Percentiles rank a stretch among this genome's conserved stretches.
Conservation (phyloP, 2,797 vertebrate species). For the Artibeus jamaicensis region DNA sequence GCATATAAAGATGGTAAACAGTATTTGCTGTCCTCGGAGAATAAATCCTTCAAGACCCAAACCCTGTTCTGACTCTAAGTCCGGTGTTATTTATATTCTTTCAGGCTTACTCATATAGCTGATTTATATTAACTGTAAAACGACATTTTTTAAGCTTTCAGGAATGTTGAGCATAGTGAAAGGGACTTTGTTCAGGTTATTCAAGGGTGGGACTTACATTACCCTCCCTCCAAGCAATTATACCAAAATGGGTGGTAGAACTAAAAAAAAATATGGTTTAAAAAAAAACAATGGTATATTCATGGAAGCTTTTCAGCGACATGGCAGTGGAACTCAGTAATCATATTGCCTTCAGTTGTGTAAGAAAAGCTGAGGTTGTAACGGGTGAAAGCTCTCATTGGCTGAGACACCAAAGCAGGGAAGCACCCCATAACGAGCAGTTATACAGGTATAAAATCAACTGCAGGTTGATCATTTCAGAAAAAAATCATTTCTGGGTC, state of each 20-base stretch:
- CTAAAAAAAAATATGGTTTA: not conserved
- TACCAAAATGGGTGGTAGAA: not conserved
- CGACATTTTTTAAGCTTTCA: not conserved
- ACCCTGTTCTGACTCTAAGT: not conserved
- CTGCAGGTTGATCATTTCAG: too few relatives aligned
- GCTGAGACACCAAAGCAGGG: not conserved
- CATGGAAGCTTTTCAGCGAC: not conserved
- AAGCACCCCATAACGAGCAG: not conserved
- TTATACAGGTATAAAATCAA: not conserved
- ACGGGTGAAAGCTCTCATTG: not conserved
- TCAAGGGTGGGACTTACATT: not conserved
- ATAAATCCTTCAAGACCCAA: not conserved
- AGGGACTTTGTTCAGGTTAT: not conserved
- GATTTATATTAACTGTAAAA: not conserved
- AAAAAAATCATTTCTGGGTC: not conserved
- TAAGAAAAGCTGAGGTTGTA: not conserved
- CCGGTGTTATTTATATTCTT: not conserved
- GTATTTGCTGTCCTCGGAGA: not conserved
- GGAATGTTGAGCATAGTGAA: not conserved
- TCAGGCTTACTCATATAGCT: not conserved
- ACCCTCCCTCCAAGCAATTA: not conserved
- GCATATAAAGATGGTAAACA: not conserved
- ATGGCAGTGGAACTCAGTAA: not conserved
- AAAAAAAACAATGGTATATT: not conserved
- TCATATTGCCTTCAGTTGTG: not conserved